These are phyloP conservation scores for Lamellibrachia satsuma DNA, from an alignment of 2,888 invertebrate species.

Conservation along the genomic window DNA sequence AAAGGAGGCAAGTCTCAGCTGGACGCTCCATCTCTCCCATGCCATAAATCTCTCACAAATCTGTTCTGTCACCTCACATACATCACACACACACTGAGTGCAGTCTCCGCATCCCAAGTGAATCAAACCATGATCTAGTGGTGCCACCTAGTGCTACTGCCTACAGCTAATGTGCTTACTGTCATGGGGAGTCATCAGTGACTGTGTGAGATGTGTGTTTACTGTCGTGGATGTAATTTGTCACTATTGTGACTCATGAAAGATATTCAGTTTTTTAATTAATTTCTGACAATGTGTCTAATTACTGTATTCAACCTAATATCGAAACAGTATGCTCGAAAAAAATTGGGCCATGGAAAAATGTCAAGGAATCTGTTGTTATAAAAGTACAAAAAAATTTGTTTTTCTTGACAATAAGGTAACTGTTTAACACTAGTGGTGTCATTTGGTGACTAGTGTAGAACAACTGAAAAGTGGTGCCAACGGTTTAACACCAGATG, in stretches of 20 bases:
- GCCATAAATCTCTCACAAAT: not conserved
- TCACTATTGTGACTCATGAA: not conserved
- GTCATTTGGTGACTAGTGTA: too few relatives aligned
- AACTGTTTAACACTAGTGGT: too few relatives aligned
- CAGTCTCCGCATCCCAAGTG: not conserved
- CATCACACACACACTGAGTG: not conserved
- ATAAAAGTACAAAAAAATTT: too few relatives aligned
- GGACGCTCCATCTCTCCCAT: not conserved
- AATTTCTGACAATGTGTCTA: constrained; percentile 12
- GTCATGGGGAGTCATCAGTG: not conserved
- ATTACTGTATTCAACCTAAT: not conserved
- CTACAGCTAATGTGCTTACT: not conserved
- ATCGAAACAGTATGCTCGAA: too few relatives aligned
- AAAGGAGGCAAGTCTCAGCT: not conserved
- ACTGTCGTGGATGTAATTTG: too few relatives aligned
- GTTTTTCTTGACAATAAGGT: too few relatives aligned
- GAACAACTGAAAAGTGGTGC: too few relatives aligned
- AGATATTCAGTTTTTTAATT: not conserved
- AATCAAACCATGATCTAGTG: not conserved
- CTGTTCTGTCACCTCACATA: not conserved
- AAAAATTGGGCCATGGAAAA: too few relatives aligned
- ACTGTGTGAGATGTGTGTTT: too few relatives aligned
- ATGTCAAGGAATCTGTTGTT: too few relatives aligned
- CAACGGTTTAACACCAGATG: too few relatives aligned
- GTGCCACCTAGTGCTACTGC: not conserved